Evolutionary conservation across 2,888 invertebrate genomes (phyloP).

Genomic region (Pristionchus arcanus): DNA sequence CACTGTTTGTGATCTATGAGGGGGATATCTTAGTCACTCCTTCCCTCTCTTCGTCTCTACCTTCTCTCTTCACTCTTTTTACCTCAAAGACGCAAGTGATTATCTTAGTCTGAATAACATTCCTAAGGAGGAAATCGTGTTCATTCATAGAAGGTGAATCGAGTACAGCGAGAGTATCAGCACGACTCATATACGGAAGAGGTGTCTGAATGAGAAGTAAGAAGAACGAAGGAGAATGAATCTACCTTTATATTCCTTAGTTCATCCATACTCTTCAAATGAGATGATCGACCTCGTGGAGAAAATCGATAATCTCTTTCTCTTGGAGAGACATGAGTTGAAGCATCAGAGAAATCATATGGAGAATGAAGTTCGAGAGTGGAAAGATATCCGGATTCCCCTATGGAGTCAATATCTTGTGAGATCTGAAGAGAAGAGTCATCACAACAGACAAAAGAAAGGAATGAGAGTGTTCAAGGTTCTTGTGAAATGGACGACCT

Average conservation of each 20-base stretch:
- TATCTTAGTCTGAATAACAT: conserved; percentile 52
- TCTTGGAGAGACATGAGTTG: conserved; percentile 46
- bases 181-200: not conserved
- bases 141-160: not conserved
- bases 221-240: not conserved
- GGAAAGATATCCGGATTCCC: conserved; percentile 54
- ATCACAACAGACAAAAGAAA: not conserved
- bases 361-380: conserved; percentile 53
- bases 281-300: conserved; percentile 11
- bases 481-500: not conserved
- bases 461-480: conserved; percentile 12
- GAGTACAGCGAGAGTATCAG: conserved; percentile 52
- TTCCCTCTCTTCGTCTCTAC: not conserved
- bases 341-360: conserved; percentile 50
- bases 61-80: not conserved
- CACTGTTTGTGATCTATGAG: conserved; percentile 49
- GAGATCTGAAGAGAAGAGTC: conserved; percentile 4
- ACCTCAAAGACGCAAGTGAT: conserved; percentile 54
- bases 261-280: conserved; percentile 54
- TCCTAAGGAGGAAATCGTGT: conserved; percentile 44
- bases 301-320: conserved; percentile 51
- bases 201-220: not conserved
- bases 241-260: not conserved
- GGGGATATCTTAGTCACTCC: conserved; percentile 7
- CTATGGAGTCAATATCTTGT: conserved; percentile 44